Evolutionary conservation across 2,888 invertebrate species (phyloP), one percentile per base, ranked within the genome.

Genomic region (Amiota mariae): DNA sequence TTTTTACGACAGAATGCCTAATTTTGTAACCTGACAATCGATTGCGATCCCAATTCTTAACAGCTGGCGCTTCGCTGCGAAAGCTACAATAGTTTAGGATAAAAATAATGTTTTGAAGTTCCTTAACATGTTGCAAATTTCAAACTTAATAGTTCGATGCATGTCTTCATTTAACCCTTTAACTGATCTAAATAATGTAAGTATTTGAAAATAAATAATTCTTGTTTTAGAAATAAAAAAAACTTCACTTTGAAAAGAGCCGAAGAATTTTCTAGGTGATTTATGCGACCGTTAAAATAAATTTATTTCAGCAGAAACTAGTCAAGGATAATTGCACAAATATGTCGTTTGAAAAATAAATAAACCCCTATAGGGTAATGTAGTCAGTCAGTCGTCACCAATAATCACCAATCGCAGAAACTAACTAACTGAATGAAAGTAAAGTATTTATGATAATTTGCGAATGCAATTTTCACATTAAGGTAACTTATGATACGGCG

Each of bases 381-480:
- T 10, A 18, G 15, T 9, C n/a, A 36, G 36, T 36, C 36, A 36
- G 36, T 36, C 36, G 36, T 36, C 36, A 36, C 36, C 36, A 49
- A 18, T n/a, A 66, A 66, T 66, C 66, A 48, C n/a, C 66, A 13
- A n/a, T 48, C 10, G 48, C 9, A 66, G n/a, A 66, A 47, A 63
- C 36, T 18, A 47, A 63, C 36, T 18, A 8, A 36, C 36, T 36
- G 36, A 36, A n/a, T 36, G 67, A 67, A 67, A 67, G 51, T 51
- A 67, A 51, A 51, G 24, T 24, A 67, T 67, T 67, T 67, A 67
- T 67, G 67, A 24, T 67, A 67, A 67, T 67, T 51, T 67, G 12
- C 67, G 8, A 24, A 20, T 51, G 67, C 51, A 67, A 67, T 67
- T 67, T 67, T 67, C 67, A 49, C 51, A 67, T 67, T 51, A 67